Base-by-base conservation (phyloP, 2,888 invertebrate genomes). In the Apamea epomidion region DNA sequence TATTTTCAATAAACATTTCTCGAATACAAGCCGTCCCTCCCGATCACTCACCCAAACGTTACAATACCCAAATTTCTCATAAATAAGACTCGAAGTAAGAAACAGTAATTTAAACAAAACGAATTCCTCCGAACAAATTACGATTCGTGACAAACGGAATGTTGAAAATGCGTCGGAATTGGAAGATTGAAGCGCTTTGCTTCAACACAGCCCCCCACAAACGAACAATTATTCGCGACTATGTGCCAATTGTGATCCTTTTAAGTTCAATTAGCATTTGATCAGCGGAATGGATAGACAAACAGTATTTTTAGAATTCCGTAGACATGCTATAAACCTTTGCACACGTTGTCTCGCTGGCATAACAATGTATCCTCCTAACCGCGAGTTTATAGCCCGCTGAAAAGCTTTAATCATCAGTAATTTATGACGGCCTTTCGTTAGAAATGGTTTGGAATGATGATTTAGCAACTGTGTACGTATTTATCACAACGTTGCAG, bases 181-280 rank as follows among this genome's bases (percentile, higher is more conserved):
- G 67, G 67, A 78, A 76, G 62, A 82, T 82, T 74, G 51, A 85
- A 76, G 62, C 78, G 80, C 85, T 85, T 87, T 78, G 70, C 75
- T 73, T 69, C 48, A 82, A 82, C 68, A 71, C 32, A 68, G 77
- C 32, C 64, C 32, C 64, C 29, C 70, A 70, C 67, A 78, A 75
- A 76, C 68, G 71, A 29, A 70, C 70, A 78, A 82, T 84, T 78
- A 87, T 84, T 86, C 81, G 79, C 82, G 88, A 83, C 81, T 83
- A 87, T 80, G 89, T 89, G 90, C 89, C 87, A 91, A 91, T 94
- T 91, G 91, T 90, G 89, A 92, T 92, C 92, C 93, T 93, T 92
- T 93, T 92, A 92, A 92, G 89, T 76, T 68, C 90, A 92, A 92
- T 94, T 94, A 93, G 92, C 93, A 82, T 82, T 72, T 82, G 79